A percentile compares a stretch with the other conserved stretches of the same genome.
phyloP scores from a whole-genome alignment of 2,888 invertebrate species.

The Exephanes ischioxanthus region DNA sequence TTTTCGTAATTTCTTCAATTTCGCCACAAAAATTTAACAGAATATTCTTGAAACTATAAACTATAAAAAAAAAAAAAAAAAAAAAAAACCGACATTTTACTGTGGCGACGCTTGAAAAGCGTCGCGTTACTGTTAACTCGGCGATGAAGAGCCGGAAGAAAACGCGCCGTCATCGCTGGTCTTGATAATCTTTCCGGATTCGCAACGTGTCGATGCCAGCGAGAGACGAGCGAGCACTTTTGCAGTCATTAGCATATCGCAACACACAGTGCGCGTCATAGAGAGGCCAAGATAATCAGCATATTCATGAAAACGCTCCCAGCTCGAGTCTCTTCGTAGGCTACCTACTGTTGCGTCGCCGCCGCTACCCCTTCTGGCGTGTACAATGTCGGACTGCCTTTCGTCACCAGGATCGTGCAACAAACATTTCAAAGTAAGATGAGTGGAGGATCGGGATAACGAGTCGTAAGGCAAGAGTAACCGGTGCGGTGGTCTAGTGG shows the following conservation, averaged over 20 bases:
- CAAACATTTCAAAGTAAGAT: constrained; percentile 77
- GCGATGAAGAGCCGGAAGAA: no score
- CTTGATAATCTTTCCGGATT: not conserved
- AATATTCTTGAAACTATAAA: no score
- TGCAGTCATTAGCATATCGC: constrained; percentile 63
- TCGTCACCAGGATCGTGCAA: constrained; percentile 56
- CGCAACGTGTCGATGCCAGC: not conserved
- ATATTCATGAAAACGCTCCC: constrained; percentile 75
- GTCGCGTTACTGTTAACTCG: no score
- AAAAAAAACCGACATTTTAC: no score
- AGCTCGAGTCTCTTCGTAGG: constrained; percentile 33
- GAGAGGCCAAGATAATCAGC: constrained; percentile 73
- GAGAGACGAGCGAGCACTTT: constrained; percentile 37
- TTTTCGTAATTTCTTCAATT: no score
- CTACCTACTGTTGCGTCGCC: constrained; percentile 15
- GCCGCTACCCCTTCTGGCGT: not conserved
- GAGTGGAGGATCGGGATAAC: constrained; percentile 46
- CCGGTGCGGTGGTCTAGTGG: no score
- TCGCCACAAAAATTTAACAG: no score
- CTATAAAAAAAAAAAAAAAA: no score
- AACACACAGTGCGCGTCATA: constrained; percentile 55
- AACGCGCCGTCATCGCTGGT: no score
- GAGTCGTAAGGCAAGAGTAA: constrained; percentile 9
- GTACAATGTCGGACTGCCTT: not conserved
- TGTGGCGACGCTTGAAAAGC: no score